Evolutionary conservation across 2,113 vertebrate genomes (phyloP).

Genomic region (Ophthalmolycus amberensis): DNA sequence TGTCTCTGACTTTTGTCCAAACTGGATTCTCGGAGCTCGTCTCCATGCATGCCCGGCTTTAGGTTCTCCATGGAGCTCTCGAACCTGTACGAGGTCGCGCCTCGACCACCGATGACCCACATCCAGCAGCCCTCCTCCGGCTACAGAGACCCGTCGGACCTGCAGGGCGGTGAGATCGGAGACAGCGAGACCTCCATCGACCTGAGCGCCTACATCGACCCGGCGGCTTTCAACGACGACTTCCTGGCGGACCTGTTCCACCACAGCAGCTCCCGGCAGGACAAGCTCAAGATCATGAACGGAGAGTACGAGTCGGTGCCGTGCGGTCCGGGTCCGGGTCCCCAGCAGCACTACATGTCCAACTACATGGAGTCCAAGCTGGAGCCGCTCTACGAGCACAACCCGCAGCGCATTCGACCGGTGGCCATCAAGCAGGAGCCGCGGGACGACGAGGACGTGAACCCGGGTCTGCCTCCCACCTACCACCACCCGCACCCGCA

Average conservation of each 20-base stretch:
- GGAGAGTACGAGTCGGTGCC: conserved; percentile 88
- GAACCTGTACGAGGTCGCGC: conserved; percentile 96
- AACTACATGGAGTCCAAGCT: conserved; percentile 91
- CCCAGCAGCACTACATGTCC: conserved; percentile 87
- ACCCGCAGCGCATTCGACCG: conserved; percentile 87
- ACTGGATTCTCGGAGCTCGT: conserved; percentile 91
- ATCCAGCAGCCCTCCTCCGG: conserved; percentile 83
- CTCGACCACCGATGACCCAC: conserved; percentile 88
- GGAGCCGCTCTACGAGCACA: conserved; percentile 89
- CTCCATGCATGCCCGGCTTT: conserved; percentile 90
- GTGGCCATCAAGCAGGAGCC: conserved; percentile 97
- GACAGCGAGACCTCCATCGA: conserved; percentile 98
- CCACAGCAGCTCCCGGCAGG: conserved; percentile 90
- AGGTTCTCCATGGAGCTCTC: conserved; percentile 95
- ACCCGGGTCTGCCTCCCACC: conserved; percentile 83
- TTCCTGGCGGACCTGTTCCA: conserved; percentile 98
- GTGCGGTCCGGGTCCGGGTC: conserved; percentile 50
- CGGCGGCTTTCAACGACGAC: conserved; percentile 97
- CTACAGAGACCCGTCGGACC: conserved; percentile 82
- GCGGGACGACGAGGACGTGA: conserved; percentile 90
- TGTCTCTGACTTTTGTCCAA: conserved; percentile 47
- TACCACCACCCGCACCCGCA: conserved; percentile 84
- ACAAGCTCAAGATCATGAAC: conserved; percentile 88
- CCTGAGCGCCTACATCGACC: conserved; percentile 98
- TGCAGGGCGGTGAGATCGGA: conserved; percentile 90